Evolutionary conservation across 2,888 invertebrate genomes (phyloP).

Genomic region (Tricholauxania praeusta): DNA sequence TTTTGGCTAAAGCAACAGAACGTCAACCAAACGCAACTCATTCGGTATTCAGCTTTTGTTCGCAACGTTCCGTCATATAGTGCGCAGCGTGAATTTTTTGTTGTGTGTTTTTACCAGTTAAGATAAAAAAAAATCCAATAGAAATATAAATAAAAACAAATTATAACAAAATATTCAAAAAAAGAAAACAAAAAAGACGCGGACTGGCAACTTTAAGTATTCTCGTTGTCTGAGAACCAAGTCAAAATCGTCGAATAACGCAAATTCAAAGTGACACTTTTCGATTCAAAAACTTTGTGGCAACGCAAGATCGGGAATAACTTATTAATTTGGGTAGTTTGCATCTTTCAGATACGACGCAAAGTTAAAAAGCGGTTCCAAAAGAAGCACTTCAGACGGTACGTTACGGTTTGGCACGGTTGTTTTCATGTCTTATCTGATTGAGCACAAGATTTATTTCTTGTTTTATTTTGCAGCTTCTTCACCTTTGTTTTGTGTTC

Average conservation of each 20-base stretch:
- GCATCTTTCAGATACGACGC: constrained; percentile 32
- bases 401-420: constrained; percentile 23
- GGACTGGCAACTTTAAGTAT: neutral
- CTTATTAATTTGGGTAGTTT: neutral
- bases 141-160: constrained; percentile 29
- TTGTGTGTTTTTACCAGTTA: neutral
- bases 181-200: constrained; percentile 5
- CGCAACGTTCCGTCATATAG: constrained; percentile 36
- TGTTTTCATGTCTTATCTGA: constrained; percentile 48
- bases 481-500: constrained; percentile 37
- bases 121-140: constrained; percentile 25
- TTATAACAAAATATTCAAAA: constrained; percentile 21
- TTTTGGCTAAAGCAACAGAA: constrained; percentile 32
- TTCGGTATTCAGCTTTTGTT: constrained; percentile 46
- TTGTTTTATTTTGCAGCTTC: constrained; percentile 34
- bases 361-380: constrained; percentile 1
- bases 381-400: neutral
- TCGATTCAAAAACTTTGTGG: neutral
- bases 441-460: constrained; percentile 50
- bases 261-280: constrained; percentile 52
- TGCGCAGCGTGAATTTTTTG: constrained; percentile 18
- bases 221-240: neutral
- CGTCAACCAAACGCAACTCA: constrained; percentile 24
- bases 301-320: no score
- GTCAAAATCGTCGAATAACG: constrained; percentile 43